A percentile compares a stretch with the other conserved stretches of the same genome.
Evolutionary conservation across 2,113 vertebrate genomes (phyloP).

Genomic region (Miniopterus natalensis): DNA sequence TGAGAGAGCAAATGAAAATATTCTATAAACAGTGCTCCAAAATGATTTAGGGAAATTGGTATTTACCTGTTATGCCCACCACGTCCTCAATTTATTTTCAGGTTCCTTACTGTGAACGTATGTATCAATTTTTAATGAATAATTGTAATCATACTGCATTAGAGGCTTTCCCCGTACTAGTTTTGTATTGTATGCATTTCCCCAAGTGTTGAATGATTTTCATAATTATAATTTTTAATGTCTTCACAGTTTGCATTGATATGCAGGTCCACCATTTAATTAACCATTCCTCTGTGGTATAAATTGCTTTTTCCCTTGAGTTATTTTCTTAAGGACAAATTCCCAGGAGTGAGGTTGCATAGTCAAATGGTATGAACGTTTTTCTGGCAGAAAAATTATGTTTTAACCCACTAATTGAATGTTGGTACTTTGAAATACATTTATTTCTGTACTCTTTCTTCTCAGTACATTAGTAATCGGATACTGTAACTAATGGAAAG

Average conservation of each 20-base stretch:
- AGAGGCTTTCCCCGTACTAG: background rate
- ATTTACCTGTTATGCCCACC: background rate
- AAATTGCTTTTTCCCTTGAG: slow-evolving; percentile 62
- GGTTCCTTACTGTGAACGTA: slow-evolving; percentile 23
- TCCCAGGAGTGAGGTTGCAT: slow-evolving; percentile 15
- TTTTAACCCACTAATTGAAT: slow-evolving; percentile 62
- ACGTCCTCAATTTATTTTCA: background rate
- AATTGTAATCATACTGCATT: background rate
- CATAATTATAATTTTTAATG: slow-evolving; percentile 69
- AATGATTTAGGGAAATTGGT: slow-evolving; percentile 20
- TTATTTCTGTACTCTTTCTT: slow-evolving; percentile 61
- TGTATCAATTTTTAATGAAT: slow-evolving; percentile 53
- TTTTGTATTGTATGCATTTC: slow-evolving; percentile 24
- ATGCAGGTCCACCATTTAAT: slow-evolving; percentile 50
- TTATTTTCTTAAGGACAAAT: slow-evolving; percentile 62
- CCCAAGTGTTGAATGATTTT: slow-evolving; percentile 37
- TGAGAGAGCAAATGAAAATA: slow-evolving; percentile 60
- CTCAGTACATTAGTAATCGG: slow-evolving; percentile 20
- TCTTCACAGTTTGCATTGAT: slow-evolving; percentile 50
- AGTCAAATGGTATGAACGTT: slow-evolving; percentile 50
- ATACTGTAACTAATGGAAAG: slow-evolving; percentile 58
- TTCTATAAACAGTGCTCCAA: background rate
- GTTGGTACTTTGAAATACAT: slow-evolving; percentile 32
- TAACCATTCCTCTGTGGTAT: slow-evolving; percentile 55
- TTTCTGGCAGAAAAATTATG: slow-evolving; percentile 57